phyloP scores from a whole-genome alignment of 2,113 vertebrate genomes.

The Chaetura pelagica region DNA sequence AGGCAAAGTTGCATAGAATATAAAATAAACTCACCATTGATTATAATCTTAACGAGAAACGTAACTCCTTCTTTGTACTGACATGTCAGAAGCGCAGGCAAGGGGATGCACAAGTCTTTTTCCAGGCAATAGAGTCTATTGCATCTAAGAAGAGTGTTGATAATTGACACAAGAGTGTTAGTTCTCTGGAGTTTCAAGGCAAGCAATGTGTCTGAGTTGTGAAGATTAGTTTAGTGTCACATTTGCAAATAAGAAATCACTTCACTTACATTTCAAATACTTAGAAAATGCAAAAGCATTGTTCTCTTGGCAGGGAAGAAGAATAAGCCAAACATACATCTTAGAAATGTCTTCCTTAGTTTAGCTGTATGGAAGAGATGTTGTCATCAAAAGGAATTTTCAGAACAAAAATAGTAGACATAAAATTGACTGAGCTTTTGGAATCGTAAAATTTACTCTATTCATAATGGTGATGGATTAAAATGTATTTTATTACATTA shows the following conservation, averaged over 20 bases:
- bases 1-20: not conserved
- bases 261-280: not conserved
- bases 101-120: not conserved
- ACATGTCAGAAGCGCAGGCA: not conserved
- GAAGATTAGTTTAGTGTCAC: not conserved
- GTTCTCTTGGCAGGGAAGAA: not conserved
- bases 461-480: not conserved
- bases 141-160: not conserved
- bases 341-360: not conserved
- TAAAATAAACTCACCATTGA: not conserved
- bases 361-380: not conserved
- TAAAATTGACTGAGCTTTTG: not conserved
- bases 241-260: not conserved
- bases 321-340: not conserved
- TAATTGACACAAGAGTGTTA: not conserved
- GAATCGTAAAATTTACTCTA: not conserved
- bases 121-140: not conserved
- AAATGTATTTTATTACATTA: not conserved
- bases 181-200: not conserved
- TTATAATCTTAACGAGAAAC: not conserved
- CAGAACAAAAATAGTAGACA: not conserved
- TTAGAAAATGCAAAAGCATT: not conserved
- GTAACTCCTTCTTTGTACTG: not conserved
- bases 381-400: not conserved
- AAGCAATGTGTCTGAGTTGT: not conserved